phyloP scores from a whole-genome alignment of 2,797 vertebrate genomes.

The Poeciliopsis turneri region DNA sequence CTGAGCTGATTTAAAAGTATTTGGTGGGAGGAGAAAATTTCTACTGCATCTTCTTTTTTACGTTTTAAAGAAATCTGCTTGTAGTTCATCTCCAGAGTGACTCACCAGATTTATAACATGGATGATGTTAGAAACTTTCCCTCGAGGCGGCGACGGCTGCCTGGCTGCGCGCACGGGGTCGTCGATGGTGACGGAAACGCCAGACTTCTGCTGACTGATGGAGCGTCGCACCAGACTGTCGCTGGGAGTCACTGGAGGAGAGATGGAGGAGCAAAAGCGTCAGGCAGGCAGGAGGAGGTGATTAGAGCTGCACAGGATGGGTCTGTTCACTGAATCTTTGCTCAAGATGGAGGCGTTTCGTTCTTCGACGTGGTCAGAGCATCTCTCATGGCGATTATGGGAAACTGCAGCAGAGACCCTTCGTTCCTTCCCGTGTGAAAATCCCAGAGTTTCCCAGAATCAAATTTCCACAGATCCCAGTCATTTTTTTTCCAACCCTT shows the following conservation, averaged over 20 bases:
- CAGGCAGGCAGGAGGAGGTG: not conserved
- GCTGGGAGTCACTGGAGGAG: conserved; percentile 82
- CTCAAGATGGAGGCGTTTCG: not conserved
- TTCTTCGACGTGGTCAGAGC: not conserved
- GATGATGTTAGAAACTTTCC: conserved; percentile 87
- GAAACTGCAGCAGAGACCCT: not conserved
- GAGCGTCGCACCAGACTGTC: conserved; percentile 89
- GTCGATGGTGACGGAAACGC: conserved; percentile 90
- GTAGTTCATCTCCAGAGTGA: conserved; percentile 2
- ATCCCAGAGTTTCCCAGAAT: not conserved
- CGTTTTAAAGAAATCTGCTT: not conserved
- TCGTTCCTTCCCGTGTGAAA: not conserved
- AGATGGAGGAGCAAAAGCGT: not conserved
- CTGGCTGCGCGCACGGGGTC: conserved; percentile 86
- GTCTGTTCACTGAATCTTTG: not conserved
- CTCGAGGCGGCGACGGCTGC: conserved; percentile 86
- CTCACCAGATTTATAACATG: conserved; percentile 92
- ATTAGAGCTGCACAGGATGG: not conserved
- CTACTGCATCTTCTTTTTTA: not conserved
- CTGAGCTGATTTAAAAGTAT: not conserved
- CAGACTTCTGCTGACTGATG: conserved; percentile 91
- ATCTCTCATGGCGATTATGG: not conserved
- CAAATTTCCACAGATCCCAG: not conserved
- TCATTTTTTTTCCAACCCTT: not conserved
- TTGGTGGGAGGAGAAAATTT: not conserved